Conservation (phyloP, 2,113 vertebrate genomes). For the Merops nubicus region DNA sequence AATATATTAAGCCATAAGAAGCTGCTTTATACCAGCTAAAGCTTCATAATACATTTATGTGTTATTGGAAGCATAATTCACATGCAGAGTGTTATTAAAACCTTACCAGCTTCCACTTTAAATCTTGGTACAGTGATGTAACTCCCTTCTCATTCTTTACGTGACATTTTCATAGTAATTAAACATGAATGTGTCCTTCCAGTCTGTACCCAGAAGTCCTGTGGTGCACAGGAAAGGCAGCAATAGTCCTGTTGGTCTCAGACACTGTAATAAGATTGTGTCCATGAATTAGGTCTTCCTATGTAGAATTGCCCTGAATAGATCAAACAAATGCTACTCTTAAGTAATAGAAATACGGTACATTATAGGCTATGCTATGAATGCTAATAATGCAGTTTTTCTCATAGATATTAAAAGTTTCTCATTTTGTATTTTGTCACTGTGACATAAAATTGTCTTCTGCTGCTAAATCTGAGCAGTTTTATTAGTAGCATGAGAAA, state of each 20-base stretch:
- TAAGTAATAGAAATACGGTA: not conserved
- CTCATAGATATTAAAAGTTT: slow-evolving; percentile 6
- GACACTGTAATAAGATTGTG: not conserved
- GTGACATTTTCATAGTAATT: slow-evolving; percentile 23
- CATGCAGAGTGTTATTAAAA: slow-evolving; percentile 14
- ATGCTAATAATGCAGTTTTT: slow-evolving; percentile 18
- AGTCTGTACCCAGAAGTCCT: not conserved
- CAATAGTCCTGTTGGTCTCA: not conserved
- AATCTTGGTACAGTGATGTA: slow-evolving; percentile 33
- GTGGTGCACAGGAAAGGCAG: not conserved
- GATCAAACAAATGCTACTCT: slow-evolving; percentile 12
- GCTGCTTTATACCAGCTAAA: not conserved
- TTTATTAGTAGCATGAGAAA: slow-evolving; percentile 7
- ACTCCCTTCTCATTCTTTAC: not conserved
- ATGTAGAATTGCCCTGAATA: not conserved
- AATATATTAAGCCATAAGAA: slow-evolving; percentile 1
- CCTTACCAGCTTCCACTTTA: not conserved
- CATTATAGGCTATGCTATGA: slow-evolving; percentile 1
- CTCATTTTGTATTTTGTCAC: slow-evolving; percentile 11
- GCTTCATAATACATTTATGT: slow-evolving; percentile 7
- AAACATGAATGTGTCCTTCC: not conserved
- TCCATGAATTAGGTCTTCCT: not conserved
- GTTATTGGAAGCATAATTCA: slow-evolving; percentile 42
- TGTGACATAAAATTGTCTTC: not conserved
- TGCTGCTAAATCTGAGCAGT: slow-evolving; percentile 9